A percentile compares a stretch with the other conserved stretches of the same genome.
Conservation (phyloP, 2,797 vertebrate genomes). For the Smutsia gigantea region DNA sequence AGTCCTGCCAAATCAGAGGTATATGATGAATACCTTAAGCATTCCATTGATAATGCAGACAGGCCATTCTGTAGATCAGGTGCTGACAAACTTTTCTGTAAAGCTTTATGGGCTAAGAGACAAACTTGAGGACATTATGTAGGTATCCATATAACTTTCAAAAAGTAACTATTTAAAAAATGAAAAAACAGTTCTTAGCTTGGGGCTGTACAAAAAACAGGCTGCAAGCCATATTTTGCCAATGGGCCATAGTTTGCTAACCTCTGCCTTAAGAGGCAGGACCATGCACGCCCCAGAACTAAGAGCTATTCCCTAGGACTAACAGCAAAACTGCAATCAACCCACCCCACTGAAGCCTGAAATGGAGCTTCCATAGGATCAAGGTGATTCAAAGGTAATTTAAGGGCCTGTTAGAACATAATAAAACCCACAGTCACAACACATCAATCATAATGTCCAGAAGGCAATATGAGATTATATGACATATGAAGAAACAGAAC, state of each 20-base stretch:
- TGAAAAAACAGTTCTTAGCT: neutral
- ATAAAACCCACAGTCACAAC: neutral
- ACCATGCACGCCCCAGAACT: neutral
- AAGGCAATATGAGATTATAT: neutral
- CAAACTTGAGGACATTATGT: neutral
- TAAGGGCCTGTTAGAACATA: neutral
- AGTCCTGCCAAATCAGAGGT: neutral
- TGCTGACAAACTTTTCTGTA: neutral
- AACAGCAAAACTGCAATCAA: neutral
- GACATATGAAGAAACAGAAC: neutral
- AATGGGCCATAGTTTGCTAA: neutral
- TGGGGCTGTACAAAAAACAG: neutral
- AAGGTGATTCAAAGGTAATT: neutral
- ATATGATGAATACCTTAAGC: neutral
- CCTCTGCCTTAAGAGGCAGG: neutral
- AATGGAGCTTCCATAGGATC: neutral
- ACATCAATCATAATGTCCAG: neutral
- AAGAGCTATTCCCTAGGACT: neutral
- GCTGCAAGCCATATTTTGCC: neutral
- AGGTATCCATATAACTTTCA: neutral
- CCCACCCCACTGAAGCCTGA: neutral
- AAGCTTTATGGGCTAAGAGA: neutral
- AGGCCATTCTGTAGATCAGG: neutral
- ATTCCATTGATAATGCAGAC: neutral
- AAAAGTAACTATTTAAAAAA: neutral